These are phyloP conservation scores for Salarias fasciatus DNA, from an alignment of 2,797 vertebrate genomes.

Conservation along the genomic window DNA sequence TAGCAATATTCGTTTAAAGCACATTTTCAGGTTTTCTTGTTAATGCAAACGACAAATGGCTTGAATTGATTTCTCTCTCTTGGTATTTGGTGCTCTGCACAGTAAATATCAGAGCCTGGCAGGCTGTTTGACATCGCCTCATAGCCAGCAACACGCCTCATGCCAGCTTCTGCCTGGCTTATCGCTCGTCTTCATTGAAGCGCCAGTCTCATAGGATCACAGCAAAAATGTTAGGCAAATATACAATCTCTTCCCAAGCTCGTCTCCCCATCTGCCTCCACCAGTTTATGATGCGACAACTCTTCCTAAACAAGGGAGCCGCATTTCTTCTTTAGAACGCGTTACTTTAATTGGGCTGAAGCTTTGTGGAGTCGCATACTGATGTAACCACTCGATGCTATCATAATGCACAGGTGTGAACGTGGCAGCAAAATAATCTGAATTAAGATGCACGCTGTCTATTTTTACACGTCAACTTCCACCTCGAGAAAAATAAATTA, in stretches of 20 bases:
- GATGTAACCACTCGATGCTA: neutral
- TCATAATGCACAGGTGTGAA: neutral
- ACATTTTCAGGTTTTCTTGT: slow-evolving; percentile 3
- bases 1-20: neutral
- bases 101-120: slow-evolving; percentile 37
- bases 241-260: neutral
- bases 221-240: slow-evolving; percentile 30
- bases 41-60: slow-evolving; percentile 9
- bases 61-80: neutral
- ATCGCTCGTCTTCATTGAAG: slow-evolving; percentile 8
- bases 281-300: neutral
- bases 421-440: neutral
- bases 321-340: neutral
- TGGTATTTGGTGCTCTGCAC: slow-evolving; percentile 30
- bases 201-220: slow-evolving; percentile 17
- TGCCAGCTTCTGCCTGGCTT: slow-evolving; percentile 10
- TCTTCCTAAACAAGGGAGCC: neutral
- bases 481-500: neutral
- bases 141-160: slow-evolving; percentile 21
- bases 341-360: slow-evolving; percentile 1
- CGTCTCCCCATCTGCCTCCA: slow-evolving; percentile 19
- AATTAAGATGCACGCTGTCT: neutral
- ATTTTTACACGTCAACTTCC: neutral
- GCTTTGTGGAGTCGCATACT: neutral
- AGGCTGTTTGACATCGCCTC: slow-evolving; percentile 31